Percentiles rank a stretch among this genome's conserved stretches.
phyloP scores from a whole-genome alignment of 2,888 invertebrate genomes.

The Aromia moschata region DNA sequence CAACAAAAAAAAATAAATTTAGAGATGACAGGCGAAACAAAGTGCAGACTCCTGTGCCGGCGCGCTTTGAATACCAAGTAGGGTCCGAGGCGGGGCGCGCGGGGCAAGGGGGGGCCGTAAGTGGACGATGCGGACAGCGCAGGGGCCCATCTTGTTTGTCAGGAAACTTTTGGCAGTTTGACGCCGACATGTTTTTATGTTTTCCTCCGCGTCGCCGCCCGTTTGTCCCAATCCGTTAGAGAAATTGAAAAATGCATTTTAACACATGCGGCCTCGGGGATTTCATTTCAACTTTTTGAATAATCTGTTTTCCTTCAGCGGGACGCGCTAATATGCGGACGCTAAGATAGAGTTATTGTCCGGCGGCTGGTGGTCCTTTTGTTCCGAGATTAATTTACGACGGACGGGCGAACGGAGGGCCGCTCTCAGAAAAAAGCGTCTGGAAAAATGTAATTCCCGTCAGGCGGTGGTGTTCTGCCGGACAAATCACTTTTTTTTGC shows the following conservation, averaged over 20 bases:
- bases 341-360: slow-evolving; percentile 20
- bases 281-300: slow-evolving; percentile 48
- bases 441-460: too few relatives aligned
- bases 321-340: slow-evolving; percentile 19
- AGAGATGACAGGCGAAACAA: slow-evolving; percentile 52
- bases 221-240: slow-evolving; percentile 36
- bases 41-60: slow-evolving; percentile 36
- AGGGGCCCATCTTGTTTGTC: slow-evolving; percentile 50
- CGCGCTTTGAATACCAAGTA: slow-evolving; percentile 29
- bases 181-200: slow-evolving; percentile 53
- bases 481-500: too few relatives aligned
- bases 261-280: slow-evolving; percentile 51
- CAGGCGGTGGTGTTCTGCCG: too few relatives aligned
- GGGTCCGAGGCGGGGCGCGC: slow-evolving; percentile 17
- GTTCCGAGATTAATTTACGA: slow-evolving; percentile 14
- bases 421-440: too few relatives aligned
- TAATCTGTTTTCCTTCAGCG: slow-evolving; percentile 37
- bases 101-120: slow-evolving; percentile 41
- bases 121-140: slow-evolving; percentile 45
- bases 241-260: slow-evolving; percentile 52
- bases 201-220: slow-evolving; percentile 43
- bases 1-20: slow-evolving; percentile 55
- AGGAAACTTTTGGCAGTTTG: slow-evolving; percentile 62
- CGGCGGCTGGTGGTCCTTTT: slow-evolving; percentile 3
- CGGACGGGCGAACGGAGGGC: too few relatives aligned